phyloP scores from a whole-genome alignment of 2,888 invertebrate species.

The Heliothis peltigera region DNA sequence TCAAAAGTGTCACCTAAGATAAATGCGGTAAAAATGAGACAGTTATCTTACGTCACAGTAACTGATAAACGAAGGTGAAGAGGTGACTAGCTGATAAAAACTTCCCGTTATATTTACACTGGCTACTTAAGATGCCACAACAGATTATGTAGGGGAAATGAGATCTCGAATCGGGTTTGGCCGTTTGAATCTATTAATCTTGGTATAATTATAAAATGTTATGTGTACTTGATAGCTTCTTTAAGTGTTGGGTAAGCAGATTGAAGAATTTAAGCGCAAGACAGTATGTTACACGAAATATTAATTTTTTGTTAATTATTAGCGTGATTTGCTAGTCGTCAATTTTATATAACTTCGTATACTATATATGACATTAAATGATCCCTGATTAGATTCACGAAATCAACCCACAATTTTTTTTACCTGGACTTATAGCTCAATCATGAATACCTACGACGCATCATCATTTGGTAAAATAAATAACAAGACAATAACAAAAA shows the following conservation, averaged over 20 bases:
- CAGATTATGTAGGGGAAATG: constrained; percentile 53
- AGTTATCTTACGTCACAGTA: constrained; percentile 51
- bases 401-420: no score
- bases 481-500: no score
- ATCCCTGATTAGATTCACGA: no score
- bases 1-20: constrained; percentile 46
- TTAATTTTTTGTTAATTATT: no score
- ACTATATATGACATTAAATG: no score
- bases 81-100: constrained; percentile 63
- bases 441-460: no score
- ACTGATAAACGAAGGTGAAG: constrained; percentile 57
- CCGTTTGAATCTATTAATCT: constrained; percentile 59
- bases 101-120: constrained; percentile 58
- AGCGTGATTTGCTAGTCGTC: no score
- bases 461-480: no score
- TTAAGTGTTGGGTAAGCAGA: constrained; percentile 33
- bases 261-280: no score
- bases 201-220: constrained; percentile 53
- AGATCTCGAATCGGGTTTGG: constrained; percentile 52
- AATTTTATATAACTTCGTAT: no score
- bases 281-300: no score
- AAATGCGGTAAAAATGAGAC: constrained; percentile 57
- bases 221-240: constrained; percentile 40
- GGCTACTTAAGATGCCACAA: constrained; percentile 61
- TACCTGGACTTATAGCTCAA: no score